phyloP scores from a whole-genome alignment of 2,888 invertebrate species.

The Copidosoma aretas region DNA sequence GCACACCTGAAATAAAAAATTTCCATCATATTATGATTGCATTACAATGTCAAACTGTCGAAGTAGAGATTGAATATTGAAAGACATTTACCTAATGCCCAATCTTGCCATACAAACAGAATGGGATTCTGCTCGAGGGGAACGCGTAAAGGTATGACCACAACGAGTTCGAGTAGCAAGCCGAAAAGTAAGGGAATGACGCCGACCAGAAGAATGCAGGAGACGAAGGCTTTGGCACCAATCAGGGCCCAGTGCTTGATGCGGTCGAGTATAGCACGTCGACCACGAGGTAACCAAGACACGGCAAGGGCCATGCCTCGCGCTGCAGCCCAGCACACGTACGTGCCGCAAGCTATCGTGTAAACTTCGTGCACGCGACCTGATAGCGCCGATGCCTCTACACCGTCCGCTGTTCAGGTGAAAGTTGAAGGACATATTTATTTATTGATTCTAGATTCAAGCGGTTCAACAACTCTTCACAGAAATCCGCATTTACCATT shows the following conservation, averaged over 20 bases:
- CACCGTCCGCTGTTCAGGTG: constrained; percentile 14
- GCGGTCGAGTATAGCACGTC: constrained; percentile 75
- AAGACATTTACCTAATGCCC: constrained; percentile 80
- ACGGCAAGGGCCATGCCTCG: constrained; percentile 82
- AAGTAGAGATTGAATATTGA: not conserved
- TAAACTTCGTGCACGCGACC: constrained; percentile 89
- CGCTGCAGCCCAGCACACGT: constrained; percentile 92
- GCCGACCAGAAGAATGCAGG: constrained; percentile 80
- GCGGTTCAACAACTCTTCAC: not conserved
- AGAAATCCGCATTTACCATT: constrained; percentile 47
- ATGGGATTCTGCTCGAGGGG: constrained; percentile 91
- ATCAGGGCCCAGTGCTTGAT: constrained; percentile 76
- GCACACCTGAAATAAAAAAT: constrained; percentile 64
- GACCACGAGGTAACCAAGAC: constrained; percentile 89
- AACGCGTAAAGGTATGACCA: constrained; percentile 91
- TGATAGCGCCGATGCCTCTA: constrained; percentile 30
- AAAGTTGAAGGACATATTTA: not conserved
- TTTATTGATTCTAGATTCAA: not conserved
- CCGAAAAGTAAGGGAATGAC: constrained; percentile 93
- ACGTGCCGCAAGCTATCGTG: constrained; percentile 92
- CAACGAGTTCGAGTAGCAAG: constrained; percentile 86
- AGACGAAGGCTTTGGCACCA: constrained; percentile 78
- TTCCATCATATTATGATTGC: not conserved
- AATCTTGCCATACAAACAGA: constrained; percentile 91
- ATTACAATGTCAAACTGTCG: not conserved